Evolutionary conservation across 2,888 invertebrate genomes (phyloP), one percentile per base, ranked within the genome.

Genomic region (Dasypolia templi): DNA sequence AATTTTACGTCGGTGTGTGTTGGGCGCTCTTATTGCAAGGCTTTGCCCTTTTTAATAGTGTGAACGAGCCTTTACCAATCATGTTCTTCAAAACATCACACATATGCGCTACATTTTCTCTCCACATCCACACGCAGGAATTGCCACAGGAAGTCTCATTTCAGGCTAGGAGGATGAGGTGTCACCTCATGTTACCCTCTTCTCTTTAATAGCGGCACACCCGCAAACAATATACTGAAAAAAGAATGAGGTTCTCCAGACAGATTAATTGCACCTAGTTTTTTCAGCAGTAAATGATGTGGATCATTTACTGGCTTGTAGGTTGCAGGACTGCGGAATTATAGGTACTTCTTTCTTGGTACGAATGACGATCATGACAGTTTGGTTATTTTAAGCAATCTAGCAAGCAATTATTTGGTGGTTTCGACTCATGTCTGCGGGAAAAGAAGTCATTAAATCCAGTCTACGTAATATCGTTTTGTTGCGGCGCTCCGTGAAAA

Each of bases 401-500:
- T 6, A 29, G 11, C 29, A 32, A 75, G 7, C 17, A 72, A 46
- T 12, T 35, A 2, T 49, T 58, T 32, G 29, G n/a, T 29, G 19
- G 29, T 46, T 42, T 63, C 17, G 19, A 17, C 26, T 51, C 19
- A 29, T 44, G 11, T 55, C n/a, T 14, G n/a, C 22, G 39, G 22
- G 12, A 29, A 46, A 56, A 44, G 3, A 22, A 46, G 26, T 6
- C 26, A 22, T 17, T 49, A 49, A 58, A 58, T 39, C 26, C 51
- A 46, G 39, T 51, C 53, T 49, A 64, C 17, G 51, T 64, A n/a
- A 51, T 14, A 56, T 77, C 55, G 49, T 32, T 32, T 1, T 39
- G 44, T 35, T 77, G 39, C 59, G 72, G 32, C 55, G 46, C 49
- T 74, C 26, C 55, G 56, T 72, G 51, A 53, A 62, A 56, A 51